Base-by-base conservation (phyloP, 1,140 invertebrate species). In the Akabosia matsudoensis region DNA sequence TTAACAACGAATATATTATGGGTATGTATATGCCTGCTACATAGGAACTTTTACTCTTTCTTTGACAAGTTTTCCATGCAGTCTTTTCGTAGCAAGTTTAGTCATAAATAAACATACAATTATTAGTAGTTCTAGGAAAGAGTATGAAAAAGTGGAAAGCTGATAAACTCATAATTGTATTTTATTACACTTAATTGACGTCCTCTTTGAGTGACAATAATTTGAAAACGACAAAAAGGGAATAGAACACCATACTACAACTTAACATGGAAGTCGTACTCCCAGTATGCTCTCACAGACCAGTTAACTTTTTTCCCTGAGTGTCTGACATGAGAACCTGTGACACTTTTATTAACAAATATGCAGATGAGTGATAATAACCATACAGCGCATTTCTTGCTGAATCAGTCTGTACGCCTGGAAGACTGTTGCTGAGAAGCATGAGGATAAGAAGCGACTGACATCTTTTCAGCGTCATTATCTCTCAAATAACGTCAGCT, bases 311-410 rank as follows among this genome's bases (percentile, higher is more conserved):
- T 56, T 45, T 56, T 7, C n/a, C 10, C 24, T 13, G 54, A 16
- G n/a, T 22, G 10, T 7, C 3, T 67, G 61, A 67, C 61, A 67
- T 67, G 61, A 67, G 28, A 67, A 67, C 28, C 61, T 67, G 30
- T 67, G 61, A 67, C 61, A 67, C 61, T 67, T 67, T 67, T 67
- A 67, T 67, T 67, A 67, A 67, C 61, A 67, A 67, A 67, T 31
- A 67, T 67, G 61, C 61, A 67, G 61, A 67, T 67, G 61, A 67
- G 61, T 67, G 61, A 67, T 67, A 30, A 30, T 61, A 30, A 30
- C 61, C 31, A 28, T 7, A 10, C 61, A 67, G 28, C 61, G 31
- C 61, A 24, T 67, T 30, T 67, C 61, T 30, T 30, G 26, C 31
- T 67, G 26, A 30, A 30, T 67, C 28, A 28, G 18, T 7, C 37